Base-by-base conservation (phyloP, 1,140 invertebrate genomes). In the Drosophila busckii region DNA sequence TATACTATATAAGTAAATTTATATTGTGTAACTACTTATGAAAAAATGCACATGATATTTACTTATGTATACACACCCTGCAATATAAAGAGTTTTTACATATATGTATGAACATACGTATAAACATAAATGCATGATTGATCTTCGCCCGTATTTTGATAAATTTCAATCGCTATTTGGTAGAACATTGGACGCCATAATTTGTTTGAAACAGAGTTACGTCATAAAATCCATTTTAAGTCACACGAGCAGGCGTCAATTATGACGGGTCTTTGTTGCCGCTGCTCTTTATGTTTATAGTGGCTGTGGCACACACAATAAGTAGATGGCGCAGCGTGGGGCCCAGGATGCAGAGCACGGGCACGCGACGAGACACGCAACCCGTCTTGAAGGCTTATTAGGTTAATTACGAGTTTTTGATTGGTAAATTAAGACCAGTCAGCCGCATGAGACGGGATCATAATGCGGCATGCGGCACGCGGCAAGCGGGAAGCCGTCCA, bases 371-470 rank as follows among this genome's bases (percentile, higher is more conserved):
- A 41, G 31, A 34, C 52, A 54, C 52, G 68, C 50, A 60, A 31
- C 46, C 29, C 53, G 68, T 59, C 44, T 70, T 62, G 56, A 52
- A 55, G 68, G 73, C 73, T 73, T 80, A 78, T 78, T 78, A 80
- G 75, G 73, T 78, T 80, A 78, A 78, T 78, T 78, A 78, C 63
- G 73, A 78, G 63, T 78, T 80, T 80, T 78, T 78, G 73, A 78
- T 78, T 78, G 73, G 73, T 80, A 78, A 78, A 78, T 78, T 78
- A 80, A 78, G 75, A 55, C 53, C 42, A 46, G 23, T 41, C 66
- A 44, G 58, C 50, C 58, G 26, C 56, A 38, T 19, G 17, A 52
- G 52, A 29, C 70, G 58, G 64, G 41, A 25, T 16, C 20, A 32
- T 8, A 29, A 37, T 41, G 41, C 40, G 35, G 41, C 44, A 66